These are phyloP conservation scores for Pandemis cinnamomeana DNA, from an alignment of 2,888 invertebrate species.

Conservation along the genomic window DNA sequence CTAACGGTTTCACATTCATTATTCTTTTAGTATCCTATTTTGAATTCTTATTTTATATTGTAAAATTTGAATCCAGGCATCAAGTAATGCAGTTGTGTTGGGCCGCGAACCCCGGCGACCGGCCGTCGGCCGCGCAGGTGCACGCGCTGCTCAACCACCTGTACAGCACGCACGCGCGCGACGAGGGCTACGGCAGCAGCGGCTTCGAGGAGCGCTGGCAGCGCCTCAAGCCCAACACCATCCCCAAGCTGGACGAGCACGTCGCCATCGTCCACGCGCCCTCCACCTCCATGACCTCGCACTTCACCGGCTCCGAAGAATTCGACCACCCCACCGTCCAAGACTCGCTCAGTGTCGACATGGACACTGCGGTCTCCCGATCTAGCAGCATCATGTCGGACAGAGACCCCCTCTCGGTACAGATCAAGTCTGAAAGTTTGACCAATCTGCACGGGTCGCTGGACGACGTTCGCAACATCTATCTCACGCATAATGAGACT, in stretches of 20 bases:
- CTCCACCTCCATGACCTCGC: conserved; percentile 64
- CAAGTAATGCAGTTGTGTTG: conserved; percentile 90
- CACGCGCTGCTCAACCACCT: conserved; percentile 76
- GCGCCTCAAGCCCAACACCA: conserved; percentile 86
- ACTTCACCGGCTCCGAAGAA: conserved; percentile 69
- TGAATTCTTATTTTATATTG: not conserved
- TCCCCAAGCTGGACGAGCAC: conserved; percentile 84
- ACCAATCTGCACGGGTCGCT: conserved; percentile 89
- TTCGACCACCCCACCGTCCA: conserved; percentile 60
- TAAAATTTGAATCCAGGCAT: conserved; percentile 74
- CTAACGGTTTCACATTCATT: too few species aligned
- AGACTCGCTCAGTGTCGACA: conserved; percentile 67
- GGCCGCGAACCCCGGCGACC: conserved; percentile 66
- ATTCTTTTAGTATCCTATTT: too few species aligned
- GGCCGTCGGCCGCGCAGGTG: conserved; percentile 70
- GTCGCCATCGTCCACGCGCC: conserved; percentile 76
- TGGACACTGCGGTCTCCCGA: conserved; percentile 72
- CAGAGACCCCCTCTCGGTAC: conserved; percentile 69
- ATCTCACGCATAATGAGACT: conserved; percentile 76
- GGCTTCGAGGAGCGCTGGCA: conserved; percentile 92
- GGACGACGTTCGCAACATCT: conserved; percentile 83
- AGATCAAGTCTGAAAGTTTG: conserved; percentile 82
- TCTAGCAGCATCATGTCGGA: conserved; percentile 79
- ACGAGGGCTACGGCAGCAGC: conserved; percentile 61
- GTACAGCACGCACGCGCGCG: conserved; percentile 63